Evolutionary conservation across 2,113 vertebrate species (phyloP), one percentile per base, ranked within the genome.

Genomic region (Dermatemys mawii): DNA sequence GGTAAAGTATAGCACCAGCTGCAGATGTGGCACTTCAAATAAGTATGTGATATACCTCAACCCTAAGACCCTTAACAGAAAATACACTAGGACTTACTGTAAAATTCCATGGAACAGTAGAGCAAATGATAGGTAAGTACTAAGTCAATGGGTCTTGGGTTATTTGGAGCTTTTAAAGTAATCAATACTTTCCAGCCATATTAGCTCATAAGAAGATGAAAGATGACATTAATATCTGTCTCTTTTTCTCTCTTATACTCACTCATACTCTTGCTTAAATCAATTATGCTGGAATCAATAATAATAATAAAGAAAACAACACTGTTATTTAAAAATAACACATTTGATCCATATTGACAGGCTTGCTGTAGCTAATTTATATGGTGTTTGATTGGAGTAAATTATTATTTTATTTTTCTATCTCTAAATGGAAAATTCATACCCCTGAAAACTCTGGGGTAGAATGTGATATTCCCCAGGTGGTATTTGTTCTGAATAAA

Each of bases 131-230:
- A 84, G 48, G 67, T 83, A 73, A 75, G 90, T 95, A 96, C 94
- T 89, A 96, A 96, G 91, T 91, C 81, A 87, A 90, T 85, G 95
- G 93, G 93, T 94, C 89, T 93, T 89, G 78, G 94, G 92, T 95
- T 94, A 96, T 92, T 94, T 93, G 63, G 55, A 92, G 92, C 93
- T 95, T 96, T 96, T 96, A 96, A 53, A 92, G 90, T 93, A 94
- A 97, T 98, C 97, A 88, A 88, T 97, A 97, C 57, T 93, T 98
- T 81, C 76, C 82, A 91, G 92, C 91, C 87, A n/a, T 51, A 94
- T 93, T 93, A 94, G 75, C 79, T 94, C 93, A 93, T 92, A 27
- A 1, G 1, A n/a, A 83, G 81, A 91, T 84, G 82, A 83, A 93
- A 70, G 57, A 80, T 81, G 90, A 78, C 76, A 88, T 93, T 91